Evolutionary conservation across 2,888 invertebrate species (phyloP).

Genomic region (Eucera pruinosa): DNA sequence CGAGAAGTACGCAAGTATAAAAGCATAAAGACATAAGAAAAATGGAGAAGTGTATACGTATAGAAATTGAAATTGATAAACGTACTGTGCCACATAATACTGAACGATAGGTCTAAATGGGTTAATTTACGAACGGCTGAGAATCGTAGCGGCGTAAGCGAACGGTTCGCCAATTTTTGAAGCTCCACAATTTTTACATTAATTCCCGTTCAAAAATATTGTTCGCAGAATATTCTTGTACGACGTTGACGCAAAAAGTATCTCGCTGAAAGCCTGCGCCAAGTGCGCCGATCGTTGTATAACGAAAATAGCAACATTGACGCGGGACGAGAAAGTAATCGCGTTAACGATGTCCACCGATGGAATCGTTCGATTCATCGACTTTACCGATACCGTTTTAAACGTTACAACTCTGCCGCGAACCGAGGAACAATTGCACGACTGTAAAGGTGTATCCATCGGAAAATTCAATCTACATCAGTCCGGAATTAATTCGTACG

Average conservation of each 20-base stretch:
- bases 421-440: conserved; percentile 48
- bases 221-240: conserved; percentile 76
- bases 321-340: conserved; percentile 82
- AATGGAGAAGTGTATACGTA: too few species aligned
- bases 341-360: conserved; percentile 89
- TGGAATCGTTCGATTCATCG: conserved; percentile 90
- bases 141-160: too few species aligned
- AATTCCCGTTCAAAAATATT: conserved; percentile 3
- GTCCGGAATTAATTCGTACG: conserved; percentile 91
- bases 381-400: conserved; percentile 80
- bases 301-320: conserved; percentile 86
- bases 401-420: conserved; percentile 27
- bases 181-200: too few species aligned
- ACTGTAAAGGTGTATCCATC: conserved; percentile 77
- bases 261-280: conserved; percentile 71
- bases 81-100: too few species aligned
- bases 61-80: too few species aligned
- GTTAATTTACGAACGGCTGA: too few species aligned
- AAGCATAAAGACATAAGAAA: too few species aligned
- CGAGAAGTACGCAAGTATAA: too few species aligned
- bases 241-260: conserved; percentile 57
- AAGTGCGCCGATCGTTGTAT: conserved; percentile 88
- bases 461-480: conserved; percentile 87
- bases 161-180: too few species aligned
- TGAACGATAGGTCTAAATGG: too few species aligned